These are phyloP conservation scores for Echiichthys vipera DNA, from an alignment of 2,797 vertebrate genomes.

Conservation along the genomic window DNA sequence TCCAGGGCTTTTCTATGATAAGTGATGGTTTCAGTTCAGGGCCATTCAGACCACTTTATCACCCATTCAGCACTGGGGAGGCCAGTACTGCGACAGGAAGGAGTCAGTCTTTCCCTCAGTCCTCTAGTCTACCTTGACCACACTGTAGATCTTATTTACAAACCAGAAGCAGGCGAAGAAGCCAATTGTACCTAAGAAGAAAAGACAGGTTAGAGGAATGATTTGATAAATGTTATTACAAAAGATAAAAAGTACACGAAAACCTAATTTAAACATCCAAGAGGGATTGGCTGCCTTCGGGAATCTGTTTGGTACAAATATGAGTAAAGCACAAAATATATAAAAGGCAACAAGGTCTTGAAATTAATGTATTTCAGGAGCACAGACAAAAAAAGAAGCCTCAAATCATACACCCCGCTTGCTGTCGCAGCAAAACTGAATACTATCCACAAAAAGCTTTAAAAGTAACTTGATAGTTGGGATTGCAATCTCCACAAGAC, in stretches of 20 bases:
- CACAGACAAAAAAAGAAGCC: background rate
- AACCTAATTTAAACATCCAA: background rate
- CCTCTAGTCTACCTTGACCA: slow-evolving; percentile 97
- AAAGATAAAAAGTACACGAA: background rate
- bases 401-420: slow-evolving; percentile 8
- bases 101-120: slow-evolving; percentile 60
- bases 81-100: slow-evolving; percentile 45
- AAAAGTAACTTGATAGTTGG: slow-evolving; percentile 31
- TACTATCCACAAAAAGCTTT: slow-evolving; percentile 17
- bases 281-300: background rate
- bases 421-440: slow-evolving; percentile 11
- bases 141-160: slow-evolving; percentile 99
- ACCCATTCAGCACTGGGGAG: slow-evolving; percentile 47
- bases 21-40: slow-evolving; percentile 69
- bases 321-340: slow-evolving; percentile 5
- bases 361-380: background rate
- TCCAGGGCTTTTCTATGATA: slow-evolving; percentile 58
- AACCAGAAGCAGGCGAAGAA: slow-evolving; percentile 99
- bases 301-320: background rate
- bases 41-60: slow-evolving; percentile 58
- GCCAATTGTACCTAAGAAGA: slow-evolving; percentile 92
- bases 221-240: background rate
- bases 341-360: background rate
- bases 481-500: slow-evolving; percentile 1
- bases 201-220: slow-evolving; percentile 7